Evolutionary conservation across 2,797 vertebrate genomes (phyloP).

Genomic region (Philypnodon macrostomus): DNA sequence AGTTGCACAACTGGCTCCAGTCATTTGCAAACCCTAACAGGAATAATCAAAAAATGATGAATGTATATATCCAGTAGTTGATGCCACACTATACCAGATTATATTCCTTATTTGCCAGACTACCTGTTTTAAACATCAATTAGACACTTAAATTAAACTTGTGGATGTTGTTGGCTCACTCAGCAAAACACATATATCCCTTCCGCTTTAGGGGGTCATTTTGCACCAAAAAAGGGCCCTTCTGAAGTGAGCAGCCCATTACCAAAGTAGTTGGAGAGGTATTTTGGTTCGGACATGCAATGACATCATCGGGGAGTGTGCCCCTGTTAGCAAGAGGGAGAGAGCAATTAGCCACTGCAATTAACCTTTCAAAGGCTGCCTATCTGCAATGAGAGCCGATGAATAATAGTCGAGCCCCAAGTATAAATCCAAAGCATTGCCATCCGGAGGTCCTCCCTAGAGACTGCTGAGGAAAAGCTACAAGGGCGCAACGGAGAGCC

Average conservation of each 20-base stretch:
- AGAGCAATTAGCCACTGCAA: constrained; percentile 76
- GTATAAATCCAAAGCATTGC: constrained; percentile 75
- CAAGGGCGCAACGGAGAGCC: constrained; percentile 55
- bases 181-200: constrained; percentile 9
- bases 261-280: constrained; percentile 59
- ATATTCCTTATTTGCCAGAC: too few species aligned
- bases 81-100: too few species aligned
- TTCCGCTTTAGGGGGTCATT: constrained; percentile 10
- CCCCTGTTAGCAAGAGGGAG: constrained; percentile 64
- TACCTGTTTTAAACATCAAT: constrained; percentile 25
- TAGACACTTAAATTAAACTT: constrained; percentile 21
- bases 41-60: constrained; percentile 1
- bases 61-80: constrained; percentile 21
- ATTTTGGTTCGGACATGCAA: constrained; percentile 62
- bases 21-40: too few species aligned
- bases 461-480: constrained; percentile 57
- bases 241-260: constrained; percentile 56
- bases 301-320: constrained; percentile 69
- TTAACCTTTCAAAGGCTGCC: constrained; percentile 79
- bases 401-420: constrained; percentile 66
- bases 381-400: constrained; percentile 68
- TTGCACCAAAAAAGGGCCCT: constrained; percentile 44
- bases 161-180: constrained; percentile 14
- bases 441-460: constrained; percentile 55
- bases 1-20: too few species aligned